These are phyloP conservation scores for Pseudocheirus occidentalis DNA, from an alignment of 2,797 vertebrate genomes.

Conservation along the genomic window DNA sequence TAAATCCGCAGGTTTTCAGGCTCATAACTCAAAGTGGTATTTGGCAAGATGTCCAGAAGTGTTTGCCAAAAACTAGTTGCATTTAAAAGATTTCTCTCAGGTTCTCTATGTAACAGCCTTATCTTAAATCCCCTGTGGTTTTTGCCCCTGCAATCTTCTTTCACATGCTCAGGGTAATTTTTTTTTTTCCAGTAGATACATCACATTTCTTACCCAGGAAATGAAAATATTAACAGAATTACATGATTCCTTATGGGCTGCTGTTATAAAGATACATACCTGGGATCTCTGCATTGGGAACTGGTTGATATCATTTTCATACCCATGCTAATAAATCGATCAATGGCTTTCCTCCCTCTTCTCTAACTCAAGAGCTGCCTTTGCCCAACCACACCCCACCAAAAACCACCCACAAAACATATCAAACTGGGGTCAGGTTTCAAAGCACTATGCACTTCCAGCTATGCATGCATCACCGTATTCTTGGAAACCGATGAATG, in stretches of 20 bases:
- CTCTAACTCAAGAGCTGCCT: background rate
- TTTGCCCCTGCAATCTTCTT: slow-evolving; percentile 13
- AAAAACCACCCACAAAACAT: slow-evolving; percentile 34
- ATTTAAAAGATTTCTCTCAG: slow-evolving; percentile 16
- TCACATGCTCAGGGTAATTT: slow-evolving; percentile 2
- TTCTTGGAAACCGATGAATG: slow-evolving; percentile 81
- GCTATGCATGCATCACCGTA: slow-evolving; percentile 68
- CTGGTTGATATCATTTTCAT: background rate
- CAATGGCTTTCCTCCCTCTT: background rate
- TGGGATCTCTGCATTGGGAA: slow-evolving; percentile 28
- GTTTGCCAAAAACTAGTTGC: background rate
- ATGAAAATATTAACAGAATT: slow-evolving; percentile 35
- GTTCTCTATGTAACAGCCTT: background rate
- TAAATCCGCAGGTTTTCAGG: slow-evolving; percentile 20
- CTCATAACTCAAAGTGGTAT: slow-evolving; percentile 29
- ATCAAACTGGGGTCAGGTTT: slow-evolving; percentile 64
- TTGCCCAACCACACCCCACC: background rate
- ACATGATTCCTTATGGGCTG: slow-evolving; percentile 2
- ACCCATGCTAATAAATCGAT: background rate
- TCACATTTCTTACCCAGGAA: background rate
- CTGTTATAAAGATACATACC: background rate
- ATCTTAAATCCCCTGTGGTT: background rate
- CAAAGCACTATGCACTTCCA: slow-evolving; percentile 67
- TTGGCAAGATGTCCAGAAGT: slow-evolving; percentile 12
- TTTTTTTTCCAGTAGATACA: background rate